These are phyloP conservation scores for Cybosia mesomella DNA, from an alignment of 2,888 invertebrate species.

Conservation along the genomic window DNA sequence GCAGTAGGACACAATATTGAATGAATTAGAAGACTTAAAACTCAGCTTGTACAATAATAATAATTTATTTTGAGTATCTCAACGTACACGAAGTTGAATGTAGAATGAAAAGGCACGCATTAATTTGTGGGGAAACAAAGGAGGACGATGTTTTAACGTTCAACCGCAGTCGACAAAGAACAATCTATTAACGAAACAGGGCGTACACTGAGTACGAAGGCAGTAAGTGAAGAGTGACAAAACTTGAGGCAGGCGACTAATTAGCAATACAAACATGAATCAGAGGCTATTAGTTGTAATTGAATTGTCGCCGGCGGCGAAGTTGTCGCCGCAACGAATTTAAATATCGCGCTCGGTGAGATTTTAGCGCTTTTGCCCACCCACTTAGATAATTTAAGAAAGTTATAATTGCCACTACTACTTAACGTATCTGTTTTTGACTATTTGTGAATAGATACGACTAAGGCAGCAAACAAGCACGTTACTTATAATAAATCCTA, in stretches of 20 bases:
- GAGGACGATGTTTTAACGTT: constrained; percentile 64
- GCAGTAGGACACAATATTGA: constrained; percentile 3
- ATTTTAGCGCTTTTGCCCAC: constrained; percentile 69
- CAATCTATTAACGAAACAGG: constrained; percentile 80
- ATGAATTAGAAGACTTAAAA: constrained; percentile 2
- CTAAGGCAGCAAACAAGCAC: not conserved
- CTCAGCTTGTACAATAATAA: constrained; percentile 22
- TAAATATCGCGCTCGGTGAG: constrained; percentile 82
- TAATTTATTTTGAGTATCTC: constrained; percentile 31
- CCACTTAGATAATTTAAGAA: constrained; percentile 60
- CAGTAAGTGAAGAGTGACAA: constrained; percentile 83
- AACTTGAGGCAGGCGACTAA: constrained; percentile 85
- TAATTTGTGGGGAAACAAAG: constrained; percentile 74
- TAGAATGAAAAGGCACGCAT: constrained; percentile 64
- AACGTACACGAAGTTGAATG: constrained; percentile 20
- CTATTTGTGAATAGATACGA: not conserved
- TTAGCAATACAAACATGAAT: constrained; percentile 87
- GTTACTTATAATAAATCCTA: not conserved
- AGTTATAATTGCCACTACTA: constrained; percentile 54
- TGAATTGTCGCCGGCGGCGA: constrained; percentile 83
- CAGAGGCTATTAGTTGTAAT: constrained; percentile 87
- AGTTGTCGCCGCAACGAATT: constrained; percentile 81
- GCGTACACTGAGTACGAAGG: constrained; percentile 62
- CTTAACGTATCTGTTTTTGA: not conserved
- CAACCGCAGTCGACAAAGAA: constrained; percentile 70